Evolutionary conservation across 2,113 vertebrate genomes (phyloP).

Genomic region (Sisor rabdophorus): DNA sequence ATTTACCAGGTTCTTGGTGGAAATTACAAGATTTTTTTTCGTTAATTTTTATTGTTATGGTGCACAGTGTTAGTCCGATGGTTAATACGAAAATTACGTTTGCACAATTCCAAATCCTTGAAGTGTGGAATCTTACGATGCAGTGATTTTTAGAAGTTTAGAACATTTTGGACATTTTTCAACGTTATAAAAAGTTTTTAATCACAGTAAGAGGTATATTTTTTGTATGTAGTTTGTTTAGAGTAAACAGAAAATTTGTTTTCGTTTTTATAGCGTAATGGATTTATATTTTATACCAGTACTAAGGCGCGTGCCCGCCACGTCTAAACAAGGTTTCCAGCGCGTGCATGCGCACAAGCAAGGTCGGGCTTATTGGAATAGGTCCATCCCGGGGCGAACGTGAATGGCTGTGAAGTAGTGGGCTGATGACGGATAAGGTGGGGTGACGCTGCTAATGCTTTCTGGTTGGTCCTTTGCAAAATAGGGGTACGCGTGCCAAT

Average conservation of each 20-base stretch:
- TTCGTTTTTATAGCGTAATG: not conserved
- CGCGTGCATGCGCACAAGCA: not conserved
- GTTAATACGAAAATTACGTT: not conserved
- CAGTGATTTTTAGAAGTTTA: not conserved
- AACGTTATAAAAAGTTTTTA: too few relatives aligned
- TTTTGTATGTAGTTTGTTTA: too few relatives aligned
- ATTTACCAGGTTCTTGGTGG: not conserved
- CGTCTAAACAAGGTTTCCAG: not conserved
- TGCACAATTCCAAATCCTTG: not conserved
- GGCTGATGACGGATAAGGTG: conserved; percentile 34
- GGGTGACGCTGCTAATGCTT: conserved; percentile 17
- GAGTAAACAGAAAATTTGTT: too few relatives aligned
- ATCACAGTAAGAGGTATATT: not conserved
- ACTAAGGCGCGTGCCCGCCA: not conserved
- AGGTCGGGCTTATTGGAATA: not conserved
- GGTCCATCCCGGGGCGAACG: not conserved
- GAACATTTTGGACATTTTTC: too few relatives aligned
- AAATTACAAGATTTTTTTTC: not conserved
- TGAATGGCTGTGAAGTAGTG: conserved; percentile 30
- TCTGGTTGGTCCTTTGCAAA: conserved; percentile 30
- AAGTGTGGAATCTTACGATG: not conserved
- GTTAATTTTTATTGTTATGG: not conserved
- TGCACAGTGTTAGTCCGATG: not conserved
- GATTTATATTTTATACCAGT: not conserved
- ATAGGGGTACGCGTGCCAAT: conserved; percentile 17